phyloP scores from a whole-genome alignment of 2,888 invertebrate species.

The Ennomos erosarius region DNA sequence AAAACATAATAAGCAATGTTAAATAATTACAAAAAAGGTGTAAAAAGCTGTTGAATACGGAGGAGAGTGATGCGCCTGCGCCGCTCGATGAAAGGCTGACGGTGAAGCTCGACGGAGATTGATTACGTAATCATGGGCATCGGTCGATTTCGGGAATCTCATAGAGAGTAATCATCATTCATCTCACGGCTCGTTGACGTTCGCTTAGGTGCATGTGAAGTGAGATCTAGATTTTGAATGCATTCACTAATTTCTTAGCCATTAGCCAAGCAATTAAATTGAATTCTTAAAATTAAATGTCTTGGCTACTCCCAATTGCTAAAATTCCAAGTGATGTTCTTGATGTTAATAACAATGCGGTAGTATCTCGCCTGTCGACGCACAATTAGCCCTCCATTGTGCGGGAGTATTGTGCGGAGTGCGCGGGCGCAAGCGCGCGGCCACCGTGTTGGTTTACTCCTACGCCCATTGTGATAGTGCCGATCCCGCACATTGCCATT shows the following conservation, averaged over 20 bases:
- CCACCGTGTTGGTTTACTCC: slow-evolving; percentile 72
- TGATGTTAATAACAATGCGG: slow-evolving; percentile 59
- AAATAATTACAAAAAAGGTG: slow-evolving; percentile 80
- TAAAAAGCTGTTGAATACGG: slow-evolving; percentile 72
- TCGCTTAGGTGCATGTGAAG: slow-evolving; percentile 58
- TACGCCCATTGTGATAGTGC: slow-evolving; percentile 76
- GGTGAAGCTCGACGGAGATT: slow-evolving; percentile 77
- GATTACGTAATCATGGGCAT: slow-evolving; percentile 82
- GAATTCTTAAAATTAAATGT: no score
- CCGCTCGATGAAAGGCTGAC: slow-evolving; percentile 77
- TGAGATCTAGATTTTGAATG: slow-evolving; percentile 54
- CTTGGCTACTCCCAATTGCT: no score
- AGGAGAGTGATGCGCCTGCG: slow-evolving; percentile 71
- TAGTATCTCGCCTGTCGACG: slow-evolving; percentile 75
- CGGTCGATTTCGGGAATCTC: slow-evolving; percentile 76
- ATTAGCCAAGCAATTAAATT: no score
- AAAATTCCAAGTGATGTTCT: slow-evolving; percentile 29
- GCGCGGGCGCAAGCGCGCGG: slow-evolving; percentile 63
- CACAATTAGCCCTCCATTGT: slow-evolving; percentile 81
- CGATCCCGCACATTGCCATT: slow-evolving; percentile 68
- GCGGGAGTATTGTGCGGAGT: slow-evolving; percentile 59
- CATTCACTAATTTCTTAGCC: slow-evolving; percentile 9
- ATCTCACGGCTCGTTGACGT: slow-evolving; percentile 78
- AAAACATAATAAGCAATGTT: slow-evolving; percentile 75
- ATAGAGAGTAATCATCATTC: slow-evolving; percentile 79